phyloP scores from a whole-genome alignment of 1,140 invertebrate species.

The Micrasema minimum region DNA sequence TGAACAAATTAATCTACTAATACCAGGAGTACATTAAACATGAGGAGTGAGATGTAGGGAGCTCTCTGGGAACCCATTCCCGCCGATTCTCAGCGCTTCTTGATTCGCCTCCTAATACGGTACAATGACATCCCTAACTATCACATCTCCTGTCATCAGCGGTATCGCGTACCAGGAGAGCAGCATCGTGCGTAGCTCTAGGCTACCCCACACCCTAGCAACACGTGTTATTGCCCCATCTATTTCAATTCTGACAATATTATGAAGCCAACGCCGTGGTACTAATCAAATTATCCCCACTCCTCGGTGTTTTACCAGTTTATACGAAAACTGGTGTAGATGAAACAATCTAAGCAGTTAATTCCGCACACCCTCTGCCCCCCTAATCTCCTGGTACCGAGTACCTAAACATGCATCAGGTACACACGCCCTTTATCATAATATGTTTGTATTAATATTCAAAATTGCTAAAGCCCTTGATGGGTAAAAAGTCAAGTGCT shows the following conservation, averaged over 20 bases:
- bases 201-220: conserved; percentile 14
- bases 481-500: conserved; percentile 23
- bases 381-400: conserved; percentile 6
- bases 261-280: conserved; percentile 48
- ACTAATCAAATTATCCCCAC: conserved; percentile 50
- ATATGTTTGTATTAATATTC: conserved; percentile 24
- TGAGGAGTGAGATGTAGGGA: no score
- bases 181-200: conserved; percentile 20
- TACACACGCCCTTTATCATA: neutral
- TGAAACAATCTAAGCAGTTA: conserved; percentile 46
- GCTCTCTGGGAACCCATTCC: no score
- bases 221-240: conserved; percentile 51
- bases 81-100: no score
- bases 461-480: conserved; percentile 22
- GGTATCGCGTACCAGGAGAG: conserved; percentile 24
- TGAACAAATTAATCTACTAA: no score
- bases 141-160: conserved; percentile 23
- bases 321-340: conserved; percentile 46
- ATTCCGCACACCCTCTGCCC: conserved; percentile 44
- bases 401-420: conserved; percentile 25
- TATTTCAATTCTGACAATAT: conserved; percentile 53
- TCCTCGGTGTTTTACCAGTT: conserved; percentile 30
- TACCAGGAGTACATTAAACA: no score
- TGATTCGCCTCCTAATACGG: neutral
- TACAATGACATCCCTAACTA: conserved; percentile 34